Conservation (phyloP, 2,888 invertebrate genomes). For the Meganola albula region DNA sequence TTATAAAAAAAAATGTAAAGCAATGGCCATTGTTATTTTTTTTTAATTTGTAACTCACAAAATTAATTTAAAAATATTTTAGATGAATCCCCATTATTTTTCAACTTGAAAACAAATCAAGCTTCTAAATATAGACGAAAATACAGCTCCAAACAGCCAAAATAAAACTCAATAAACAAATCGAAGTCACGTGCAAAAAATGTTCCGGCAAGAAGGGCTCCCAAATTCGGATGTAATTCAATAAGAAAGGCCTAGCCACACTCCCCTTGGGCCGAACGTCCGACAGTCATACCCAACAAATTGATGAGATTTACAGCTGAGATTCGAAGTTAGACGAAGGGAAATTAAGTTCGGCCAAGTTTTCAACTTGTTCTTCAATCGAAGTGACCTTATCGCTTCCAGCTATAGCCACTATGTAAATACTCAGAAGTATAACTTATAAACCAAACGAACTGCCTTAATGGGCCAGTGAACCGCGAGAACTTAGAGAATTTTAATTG, state of each 20-base stretch:
- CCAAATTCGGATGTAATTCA: conserved; percentile 52
- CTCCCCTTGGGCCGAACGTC: conserved; percentile 38
- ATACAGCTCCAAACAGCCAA: conserved; percentile 33
- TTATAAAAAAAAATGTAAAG: no score
- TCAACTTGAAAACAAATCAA: conserved; percentile 8
- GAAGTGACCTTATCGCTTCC: conserved; percentile 46
- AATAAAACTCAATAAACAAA: no score
- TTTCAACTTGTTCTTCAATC: conserved; percentile 48
- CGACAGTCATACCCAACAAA: conserved; percentile 54
- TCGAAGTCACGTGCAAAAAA: conserved; percentile 40
- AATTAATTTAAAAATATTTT: no score
- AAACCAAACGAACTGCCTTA: no score
- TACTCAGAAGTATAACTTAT: no score
- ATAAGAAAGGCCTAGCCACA: conserved; percentile 51
- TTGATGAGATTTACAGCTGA: conserved; percentile 66
- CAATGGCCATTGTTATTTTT: no score
- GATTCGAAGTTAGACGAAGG: conserved; percentile 64
- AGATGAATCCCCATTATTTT: no score
- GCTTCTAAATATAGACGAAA: conserved; percentile 32
- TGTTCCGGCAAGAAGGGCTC: conserved; percentile 30
- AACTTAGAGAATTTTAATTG: no score
- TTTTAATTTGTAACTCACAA: no score
- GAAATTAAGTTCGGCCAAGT: conserved; percentile 64
- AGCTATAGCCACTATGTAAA: no score
- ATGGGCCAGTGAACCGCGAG: no score